phyloP scores from a whole-genome alignment of 2,888 invertebrate species.

The Xylocampa areola region DNA sequence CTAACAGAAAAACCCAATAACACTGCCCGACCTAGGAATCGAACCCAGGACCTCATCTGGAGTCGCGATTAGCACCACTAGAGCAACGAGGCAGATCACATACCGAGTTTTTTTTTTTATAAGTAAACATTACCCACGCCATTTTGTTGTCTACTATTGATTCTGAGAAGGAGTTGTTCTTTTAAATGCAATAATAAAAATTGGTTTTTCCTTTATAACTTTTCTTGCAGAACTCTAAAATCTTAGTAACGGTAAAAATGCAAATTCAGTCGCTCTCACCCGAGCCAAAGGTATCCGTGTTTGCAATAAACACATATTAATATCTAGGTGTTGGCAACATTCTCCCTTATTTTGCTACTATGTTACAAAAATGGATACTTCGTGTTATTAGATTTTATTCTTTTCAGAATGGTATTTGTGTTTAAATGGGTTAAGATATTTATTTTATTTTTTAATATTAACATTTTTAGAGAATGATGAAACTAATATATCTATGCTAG shows the following conservation, averaged over 20 bases:
- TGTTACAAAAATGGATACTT: neutral
- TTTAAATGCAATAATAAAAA: neutral
- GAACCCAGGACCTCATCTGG: too few species aligned
- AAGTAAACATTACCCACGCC: too few species aligned
- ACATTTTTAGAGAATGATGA: too few species aligned
- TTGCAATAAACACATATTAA: conserved; percentile 43
- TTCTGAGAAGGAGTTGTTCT: too few species aligned
- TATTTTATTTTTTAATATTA: too few species aligned
- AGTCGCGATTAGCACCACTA: too few species aligned
- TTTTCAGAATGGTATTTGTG: conserved; percentile 6
- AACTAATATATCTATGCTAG: too few species aligned
- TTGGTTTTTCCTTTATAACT: neutral
- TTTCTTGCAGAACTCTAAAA: conserved; percentile 32
- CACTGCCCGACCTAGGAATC: too few species aligned
- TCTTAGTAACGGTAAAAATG: conserved; percentile 37
- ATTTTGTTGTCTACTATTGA: too few species aligned
- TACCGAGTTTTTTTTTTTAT: too few species aligned
- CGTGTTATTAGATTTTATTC: conserved; percentile 2
- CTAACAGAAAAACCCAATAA: too few species aligned
- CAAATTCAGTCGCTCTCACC: conserved; percentile 29
- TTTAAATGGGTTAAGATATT: neutral
- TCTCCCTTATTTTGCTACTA: conserved; percentile 12
- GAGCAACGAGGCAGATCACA: too few species aligned
- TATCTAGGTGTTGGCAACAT: conserved; percentile 23
- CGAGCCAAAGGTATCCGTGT: conserved; percentile 24